Evolutionary conservation across 1,140 invertebrate species (phyloP).

Genomic region (Subanguina moxae): DNA sequence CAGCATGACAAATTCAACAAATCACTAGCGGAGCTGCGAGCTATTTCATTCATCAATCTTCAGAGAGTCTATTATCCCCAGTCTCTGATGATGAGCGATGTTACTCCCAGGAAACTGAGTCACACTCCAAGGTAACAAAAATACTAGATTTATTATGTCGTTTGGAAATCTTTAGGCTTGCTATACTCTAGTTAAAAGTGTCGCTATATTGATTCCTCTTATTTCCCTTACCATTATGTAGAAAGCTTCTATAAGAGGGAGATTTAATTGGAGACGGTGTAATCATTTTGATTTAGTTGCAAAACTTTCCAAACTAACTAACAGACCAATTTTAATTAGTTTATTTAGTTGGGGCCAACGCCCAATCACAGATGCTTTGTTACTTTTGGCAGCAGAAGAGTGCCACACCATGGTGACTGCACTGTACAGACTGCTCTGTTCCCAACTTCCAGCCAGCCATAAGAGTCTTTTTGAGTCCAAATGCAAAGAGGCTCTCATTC

Average conservation of each 20-base stretch:
- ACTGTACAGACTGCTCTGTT: slow-evolving; percentile 49
- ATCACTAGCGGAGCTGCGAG: slow-evolving; percentile 66
- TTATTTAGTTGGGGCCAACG: slow-evolving; percentile 51
- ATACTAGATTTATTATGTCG: not conserved
- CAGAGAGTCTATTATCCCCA: slow-evolving; percentile 59
- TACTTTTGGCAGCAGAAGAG: slow-evolving; percentile 53
- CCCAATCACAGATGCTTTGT: slow-evolving; percentile 51
- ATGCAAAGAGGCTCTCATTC: slow-evolving; percentile 43
- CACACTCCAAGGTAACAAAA: slow-evolving; percentile 48
- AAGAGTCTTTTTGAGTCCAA: slow-evolving; percentile 45
- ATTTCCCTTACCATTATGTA: too few species aligned
- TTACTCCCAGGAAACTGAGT: slow-evolving; percentile 56
- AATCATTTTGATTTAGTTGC: not conserved
- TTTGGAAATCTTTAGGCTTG: not conserved
- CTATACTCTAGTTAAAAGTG: not conserved
- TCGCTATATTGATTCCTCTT: too few species aligned
- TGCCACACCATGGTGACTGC: slow-evolving; percentile 53
- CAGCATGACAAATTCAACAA: slow-evolving; percentile 83
- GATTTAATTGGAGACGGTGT: not conserved
- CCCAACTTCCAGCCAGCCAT: slow-evolving; percentile 46
- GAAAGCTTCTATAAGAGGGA: not conserved
- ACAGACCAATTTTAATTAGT: not conserved
- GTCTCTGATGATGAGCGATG: slow-evolving; percentile 56
- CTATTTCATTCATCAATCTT: slow-evolving; percentile 55
- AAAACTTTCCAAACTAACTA: not conserved